Base-by-base conservation (phyloP, 2,113 vertebrate genomes). In the Carassius carassius region DNA sequence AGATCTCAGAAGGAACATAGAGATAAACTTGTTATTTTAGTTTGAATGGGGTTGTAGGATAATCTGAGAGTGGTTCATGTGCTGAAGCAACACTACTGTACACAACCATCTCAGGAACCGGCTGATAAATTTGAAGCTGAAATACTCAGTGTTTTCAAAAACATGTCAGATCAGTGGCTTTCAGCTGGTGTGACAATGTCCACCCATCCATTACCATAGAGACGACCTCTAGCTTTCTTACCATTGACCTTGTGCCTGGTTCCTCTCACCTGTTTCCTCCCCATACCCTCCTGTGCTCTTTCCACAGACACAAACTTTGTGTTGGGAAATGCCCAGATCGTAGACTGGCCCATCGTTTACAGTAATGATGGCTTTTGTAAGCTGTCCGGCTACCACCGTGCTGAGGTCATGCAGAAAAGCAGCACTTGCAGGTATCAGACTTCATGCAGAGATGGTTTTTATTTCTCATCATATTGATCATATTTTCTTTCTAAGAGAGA, bases 301-400 rank as follows among this genome's bases (percentile, higher is more conserved):
- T 76, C 41, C 83, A 89, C 96, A 99, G 98, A 99, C 91, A 98
- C 98, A 88, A 99, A 99, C 93, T 99, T 99, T 92, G 98, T 99
- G 86, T 89, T 99, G 95, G 98, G 98, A 85, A 99, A 99, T 80
- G 98, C 98, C 86, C 98, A 99, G 95, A 99, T 99, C 41, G 97
- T 99, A 91, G 98, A 99, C 94, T 99, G 98, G 98, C 98, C 98
- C 62, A 97, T 99, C 77, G 98, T 99, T 90, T 99, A 99, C 94
- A 99, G 98, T 95, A 99, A 99, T 3, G 98, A 99, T 89, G 98
- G 98, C 89, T 99, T 99, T 94, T 99, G 98, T 95, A 99, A 99
- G 92, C 90, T 99, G 82, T 99, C 98, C 51, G 98, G 98, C 86
- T 99, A 99, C 90, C 98, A 99, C 94, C 94, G 98, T 92, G 98